Evolutionary conservation across 2,113 vertebrate species (phyloP).

Genomic region (Mesembrinibis cayennensis): DNA sequence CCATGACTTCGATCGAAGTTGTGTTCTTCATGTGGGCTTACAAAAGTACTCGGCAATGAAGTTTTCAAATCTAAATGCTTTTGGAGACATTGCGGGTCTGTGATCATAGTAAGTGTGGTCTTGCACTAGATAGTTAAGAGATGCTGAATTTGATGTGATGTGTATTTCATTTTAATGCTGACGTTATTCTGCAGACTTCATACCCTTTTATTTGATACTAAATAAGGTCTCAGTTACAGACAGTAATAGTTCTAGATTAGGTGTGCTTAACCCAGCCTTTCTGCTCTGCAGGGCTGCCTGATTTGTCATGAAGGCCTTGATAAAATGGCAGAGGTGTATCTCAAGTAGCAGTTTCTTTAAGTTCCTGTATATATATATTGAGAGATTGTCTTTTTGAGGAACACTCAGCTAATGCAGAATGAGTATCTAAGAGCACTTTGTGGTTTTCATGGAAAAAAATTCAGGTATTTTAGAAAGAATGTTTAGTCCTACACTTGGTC

Average conservation of each 20-base stretch:
- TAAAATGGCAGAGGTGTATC: neutral
- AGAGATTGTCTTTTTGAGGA: neutral
- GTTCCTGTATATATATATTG: neutral
- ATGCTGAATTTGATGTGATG: neutral
- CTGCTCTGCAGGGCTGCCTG: neutral
- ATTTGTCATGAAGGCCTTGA: neutral
- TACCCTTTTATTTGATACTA: neutral
- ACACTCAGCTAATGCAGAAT: neutral
- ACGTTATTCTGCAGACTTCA: neutral
- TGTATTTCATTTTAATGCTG: neutral
- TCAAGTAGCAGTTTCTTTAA: neutral
- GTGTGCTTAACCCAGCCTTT: neutral
- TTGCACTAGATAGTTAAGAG: neutral
- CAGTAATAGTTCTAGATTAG: neutral
- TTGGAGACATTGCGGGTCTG: neutral
- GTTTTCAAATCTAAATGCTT: neutral
- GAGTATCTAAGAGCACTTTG: neutral
- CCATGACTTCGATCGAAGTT: conserved; percentile 6
- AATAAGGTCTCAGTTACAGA: neutral
- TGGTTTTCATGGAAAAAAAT: neutral
- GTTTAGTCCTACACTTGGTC: neutral
- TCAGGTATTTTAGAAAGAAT: neutral
- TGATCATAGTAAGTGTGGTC: neutral
- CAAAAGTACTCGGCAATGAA: neutral
- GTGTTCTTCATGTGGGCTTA: neutral